Percentiles rank a stretch among this genome's conserved stretches.
Evolutionary conservation across 2,888 invertebrate species (phyloP).

Genomic region (Aphrophora alni): DNA sequence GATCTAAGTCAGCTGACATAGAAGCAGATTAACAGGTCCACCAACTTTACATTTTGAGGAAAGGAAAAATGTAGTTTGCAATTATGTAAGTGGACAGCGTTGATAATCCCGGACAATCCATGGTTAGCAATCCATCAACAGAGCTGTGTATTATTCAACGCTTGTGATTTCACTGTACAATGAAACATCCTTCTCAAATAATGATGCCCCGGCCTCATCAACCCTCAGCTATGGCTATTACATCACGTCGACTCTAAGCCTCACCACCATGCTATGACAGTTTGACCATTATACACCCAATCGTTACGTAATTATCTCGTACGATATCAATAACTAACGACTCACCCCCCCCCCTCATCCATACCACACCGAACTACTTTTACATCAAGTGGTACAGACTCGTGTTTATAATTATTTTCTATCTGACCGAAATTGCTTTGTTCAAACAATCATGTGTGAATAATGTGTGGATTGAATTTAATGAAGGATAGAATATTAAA

Average conservation of each 20-base stretch:
- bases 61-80: background rate
- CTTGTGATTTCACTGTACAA: background rate
- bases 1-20: no score
- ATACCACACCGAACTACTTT: no score
- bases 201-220: background rate
- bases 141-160: background rate
- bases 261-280: background rate
- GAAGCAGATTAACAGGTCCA: no score
- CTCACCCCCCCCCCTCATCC: background rate
- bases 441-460: no score
- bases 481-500: no score
- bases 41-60: background rate
- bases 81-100: background rate
- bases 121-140: background rate
- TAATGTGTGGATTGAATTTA: no score
- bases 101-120: background rate
- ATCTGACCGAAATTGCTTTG: no score
- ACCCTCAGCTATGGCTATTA: background rate
- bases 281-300: background rate
- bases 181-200: conserved; percentile 9
- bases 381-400: no score
- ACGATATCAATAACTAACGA: conserved; percentile 51
- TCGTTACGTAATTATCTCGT: background rate
- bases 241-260: background rate
- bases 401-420: no score